phyloP scores from a whole-genome alignment of 2,888 invertebrate species.

The Macaria notata region DNA sequence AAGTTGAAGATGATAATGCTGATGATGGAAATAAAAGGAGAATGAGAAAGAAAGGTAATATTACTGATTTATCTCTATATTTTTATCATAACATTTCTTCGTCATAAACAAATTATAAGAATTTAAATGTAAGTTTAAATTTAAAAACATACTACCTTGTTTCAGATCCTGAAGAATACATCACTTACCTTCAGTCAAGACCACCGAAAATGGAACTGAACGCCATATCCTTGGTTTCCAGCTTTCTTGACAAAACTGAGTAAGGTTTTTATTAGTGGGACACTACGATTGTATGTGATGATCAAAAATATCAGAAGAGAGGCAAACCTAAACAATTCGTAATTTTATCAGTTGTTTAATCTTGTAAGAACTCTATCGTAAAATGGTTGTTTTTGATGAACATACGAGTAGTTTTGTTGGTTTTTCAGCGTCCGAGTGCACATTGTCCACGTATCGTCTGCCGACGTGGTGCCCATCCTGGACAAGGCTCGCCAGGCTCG shows the following conservation, averaged over 20 bases:
- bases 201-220: slow-evolving; percentile 86
- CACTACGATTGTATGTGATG: too few relatives aligned
- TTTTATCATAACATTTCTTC: too few relatives aligned
- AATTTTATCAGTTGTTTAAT: too few relatives aligned
- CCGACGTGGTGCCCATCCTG: slow-evolving; percentile 82
- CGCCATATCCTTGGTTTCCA: slow-evolving; percentile 83
- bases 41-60: slow-evolving; percentile 55
- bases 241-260: slow-evolving; percentile 81
- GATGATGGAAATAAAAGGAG: slow-evolving; percentile 42
- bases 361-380: too few relatives aligned
- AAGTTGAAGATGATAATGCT: slow-evolving; percentile 74
- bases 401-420: too few relatives aligned
- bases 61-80: background rate
- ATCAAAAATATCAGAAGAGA: too few relatives aligned
- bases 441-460: slow-evolving; percentile 85
- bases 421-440: slow-evolving; percentile 83
- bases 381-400: too few relatives aligned
- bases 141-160: slow-evolving; percentile 12
- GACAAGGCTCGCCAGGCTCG: slow-evolving; percentile 68
- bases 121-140: background rate
- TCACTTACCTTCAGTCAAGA: slow-evolving; percentile 84
- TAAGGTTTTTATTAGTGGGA: slow-evolving; percentile 46
- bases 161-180: slow-evolving; percentile 82
- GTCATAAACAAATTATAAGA: too few relatives aligned
- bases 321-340: too few relatives aligned